Evolutionary conservation across 2,888 invertebrate genomes (phyloP).

Genomic region (Myopa tessellatipennis): DNA sequence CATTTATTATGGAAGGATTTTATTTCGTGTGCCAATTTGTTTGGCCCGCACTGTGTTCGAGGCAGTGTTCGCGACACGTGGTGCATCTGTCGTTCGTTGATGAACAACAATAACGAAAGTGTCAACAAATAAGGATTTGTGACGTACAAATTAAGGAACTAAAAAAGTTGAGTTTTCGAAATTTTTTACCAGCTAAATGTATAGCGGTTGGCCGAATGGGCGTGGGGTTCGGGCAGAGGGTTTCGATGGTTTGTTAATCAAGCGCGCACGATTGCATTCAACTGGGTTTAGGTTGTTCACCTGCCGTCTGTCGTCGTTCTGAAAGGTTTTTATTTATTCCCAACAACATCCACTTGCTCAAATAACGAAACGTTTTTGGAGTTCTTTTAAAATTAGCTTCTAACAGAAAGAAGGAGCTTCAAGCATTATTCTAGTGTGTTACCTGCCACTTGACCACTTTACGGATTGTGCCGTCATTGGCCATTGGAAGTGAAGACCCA

Average conservation of each 20-base stretch:
- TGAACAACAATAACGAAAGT: conserved; percentile 21
- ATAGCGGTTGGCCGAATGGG: background rate
- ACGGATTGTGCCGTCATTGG: no score
- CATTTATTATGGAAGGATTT: conserved; percentile 59
- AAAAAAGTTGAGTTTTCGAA: background rate
- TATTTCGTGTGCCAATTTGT: conserved; percentile 20
- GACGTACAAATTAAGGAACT: background rate
- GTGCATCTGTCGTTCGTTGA: conserved; percentile 29
- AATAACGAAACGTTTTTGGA: no score
- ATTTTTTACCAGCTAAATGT: background rate
- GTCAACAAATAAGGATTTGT: conserved; percentile 40
- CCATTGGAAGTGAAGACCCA: no score
- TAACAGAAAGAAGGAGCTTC: no score
- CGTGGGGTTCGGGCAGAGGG: background rate
- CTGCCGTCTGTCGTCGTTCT: no score
- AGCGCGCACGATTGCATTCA: background rate
- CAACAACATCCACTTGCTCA: no score
- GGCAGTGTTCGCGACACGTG: background rate
- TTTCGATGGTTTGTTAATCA: conserved; percentile 3
- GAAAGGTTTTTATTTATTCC: no score
- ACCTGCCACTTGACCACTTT: no score
- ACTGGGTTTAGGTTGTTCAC: no score
- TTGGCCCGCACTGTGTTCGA: background rate
- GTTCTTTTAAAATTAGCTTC: no score
- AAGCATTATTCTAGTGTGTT: no score